Percentiles rank a stretch among this genome's conserved stretches.
Conservation (phyloP, 2,888 invertebrate species). For the Cheilosia urbana region DNA sequence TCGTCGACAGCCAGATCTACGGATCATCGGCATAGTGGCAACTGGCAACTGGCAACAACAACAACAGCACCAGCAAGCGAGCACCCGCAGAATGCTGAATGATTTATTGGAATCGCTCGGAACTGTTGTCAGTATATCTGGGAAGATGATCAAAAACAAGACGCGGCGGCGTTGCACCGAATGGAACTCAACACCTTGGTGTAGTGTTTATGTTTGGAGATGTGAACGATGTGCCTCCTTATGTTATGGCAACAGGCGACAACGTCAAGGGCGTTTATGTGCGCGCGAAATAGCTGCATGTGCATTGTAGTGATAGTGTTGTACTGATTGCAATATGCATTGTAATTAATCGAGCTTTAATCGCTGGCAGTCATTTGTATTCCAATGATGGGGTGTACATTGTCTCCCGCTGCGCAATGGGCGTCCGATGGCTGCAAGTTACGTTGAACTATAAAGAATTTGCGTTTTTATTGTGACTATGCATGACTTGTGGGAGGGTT, state of each 20-base stretch:
- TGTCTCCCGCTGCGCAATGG: slow-evolving; percentile 49
- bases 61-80: slow-evolving; percentile 40
- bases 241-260: slow-evolving; percentile 58
- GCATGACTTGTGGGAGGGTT: background rate
- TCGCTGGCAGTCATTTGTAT: slow-evolving; percentile 69
- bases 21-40: slow-evolving; percentile 72
- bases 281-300: slow-evolving; percentile 38
- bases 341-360: slow-evolving; percentile 73
- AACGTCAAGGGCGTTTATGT: slow-evolving; percentile 74
- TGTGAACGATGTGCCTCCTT: slow-evolving; percentile 67
- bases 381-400: slow-evolving; percentile 48
- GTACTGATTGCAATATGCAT: slow-evolving; percentile 61
- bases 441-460: slow-evolving; percentile 43
- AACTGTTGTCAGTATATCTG: slow-evolving; percentile 74
- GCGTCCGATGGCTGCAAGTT: slow-evolving; percentile 27
- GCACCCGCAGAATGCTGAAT: slow-evolving; percentile 75
- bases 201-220: slow-evolving; percentile 69
- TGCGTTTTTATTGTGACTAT: slow-evolving; percentile 11
- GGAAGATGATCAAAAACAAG: slow-evolving; percentile 75
- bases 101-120: slow-evolving; percentile 72
- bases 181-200: slow-evolving; percentile 71
- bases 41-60: slow-evolving; percentile 20
- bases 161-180: slow-evolving; percentile 65
- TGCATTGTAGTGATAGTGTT: background rate
- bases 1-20: slow-evolving; percentile 69